Evolutionary conservation across 1,140 invertebrate species (phyloP), one percentile per base, ranked within the genome.

Genomic region (Pseudomyrmex gracilis): DNA sequence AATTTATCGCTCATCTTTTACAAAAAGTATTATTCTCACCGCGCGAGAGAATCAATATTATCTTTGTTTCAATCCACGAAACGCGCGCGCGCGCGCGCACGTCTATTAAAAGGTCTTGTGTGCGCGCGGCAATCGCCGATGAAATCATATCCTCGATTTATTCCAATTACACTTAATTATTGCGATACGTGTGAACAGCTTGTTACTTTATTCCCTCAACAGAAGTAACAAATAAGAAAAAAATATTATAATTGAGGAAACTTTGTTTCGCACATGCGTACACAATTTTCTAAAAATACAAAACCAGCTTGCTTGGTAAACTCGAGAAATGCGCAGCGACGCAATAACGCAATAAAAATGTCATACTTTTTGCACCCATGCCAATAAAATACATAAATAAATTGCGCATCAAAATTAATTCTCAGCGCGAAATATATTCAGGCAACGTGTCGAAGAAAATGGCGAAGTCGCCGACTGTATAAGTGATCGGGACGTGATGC

Each of bases 71-170:
- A 51, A 76, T 64, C 73, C 57, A 63, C 20, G 22, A 20, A 73
- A 58, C 12, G 4, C 73, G 73, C 22, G 15, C 71, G 57, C 34
- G 34, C 53, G 15, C 71, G 57, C 34, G 34, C 53, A 13, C 24
- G 13, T 9, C 47, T 49, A 76, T 76, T 76, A 76, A 34, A 34
- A n/a, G 20, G 22, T 51, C 60, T 34, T 17, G 9, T 12, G 47
- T 4, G 2, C 7, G 58, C 12, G 57, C 64, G 3, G 13, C 22
- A 58, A 76, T 76, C 45, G 15, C 45, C 8, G 57, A 61, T 9
- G 58, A 43, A 22, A 76, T 76, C 58, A n/a, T 20, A 64, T 43
- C 45, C 73, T 76, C 73, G n/a, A 64, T 76, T 64, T 12, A 74
- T 49, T 74, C 47, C 60, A 64, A 76, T 76, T 64, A 51, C 12